Evolutionary conservation across 2,888 invertebrate genomes (phyloP).

Genomic region (Osmoderma eremita): DNA sequence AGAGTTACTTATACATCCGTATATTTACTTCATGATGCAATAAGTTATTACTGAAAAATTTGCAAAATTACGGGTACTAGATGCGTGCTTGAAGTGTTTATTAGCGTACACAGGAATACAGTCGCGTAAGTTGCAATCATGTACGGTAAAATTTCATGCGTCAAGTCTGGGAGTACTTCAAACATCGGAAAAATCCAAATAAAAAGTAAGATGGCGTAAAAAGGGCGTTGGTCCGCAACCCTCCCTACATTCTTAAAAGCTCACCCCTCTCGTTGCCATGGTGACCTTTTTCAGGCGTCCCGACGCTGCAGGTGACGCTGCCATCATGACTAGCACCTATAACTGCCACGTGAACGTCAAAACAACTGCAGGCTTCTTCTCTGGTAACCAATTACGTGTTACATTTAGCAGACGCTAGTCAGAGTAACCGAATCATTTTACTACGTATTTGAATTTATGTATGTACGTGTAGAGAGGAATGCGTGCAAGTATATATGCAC

Average conservation of each 20-base stretch:
- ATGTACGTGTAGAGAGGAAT: not conserved
- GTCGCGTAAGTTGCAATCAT: not conserved
- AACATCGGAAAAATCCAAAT: conserved; percentile 39
- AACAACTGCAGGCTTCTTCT: conserved; percentile 38
- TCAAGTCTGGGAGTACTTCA: not conserved
- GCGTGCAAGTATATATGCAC: not conserved
- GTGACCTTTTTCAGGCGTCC: conserved; percentile 58
- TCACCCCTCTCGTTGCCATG: conserved; percentile 57
- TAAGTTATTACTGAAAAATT: too few relatives aligned
- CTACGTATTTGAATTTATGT: conserved; percentile 25
- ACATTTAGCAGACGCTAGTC: conserved; percentile 31
- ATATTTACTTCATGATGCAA: too few relatives aligned
- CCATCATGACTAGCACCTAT: conserved; percentile 50
- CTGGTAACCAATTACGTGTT: conserved; percentile 35
- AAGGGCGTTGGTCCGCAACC: conserved; percentile 58
- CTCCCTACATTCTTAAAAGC: conserved; percentile 59
- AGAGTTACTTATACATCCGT: too few relatives aligned
- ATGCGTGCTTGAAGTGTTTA: too few relatives aligned
- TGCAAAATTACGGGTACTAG: too few relatives aligned
- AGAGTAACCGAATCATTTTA: conserved; percentile 26
- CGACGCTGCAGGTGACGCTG: conserved; percentile 56
- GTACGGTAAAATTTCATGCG: not conserved
- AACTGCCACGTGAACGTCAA: conserved; percentile 46
- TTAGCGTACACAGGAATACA: too few relatives aligned
- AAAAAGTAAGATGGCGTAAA: conserved; percentile 60